Evolutionary conservation across 2,888 invertebrate species (phyloP).

Genomic region (Vanessa cardui): DNA sequence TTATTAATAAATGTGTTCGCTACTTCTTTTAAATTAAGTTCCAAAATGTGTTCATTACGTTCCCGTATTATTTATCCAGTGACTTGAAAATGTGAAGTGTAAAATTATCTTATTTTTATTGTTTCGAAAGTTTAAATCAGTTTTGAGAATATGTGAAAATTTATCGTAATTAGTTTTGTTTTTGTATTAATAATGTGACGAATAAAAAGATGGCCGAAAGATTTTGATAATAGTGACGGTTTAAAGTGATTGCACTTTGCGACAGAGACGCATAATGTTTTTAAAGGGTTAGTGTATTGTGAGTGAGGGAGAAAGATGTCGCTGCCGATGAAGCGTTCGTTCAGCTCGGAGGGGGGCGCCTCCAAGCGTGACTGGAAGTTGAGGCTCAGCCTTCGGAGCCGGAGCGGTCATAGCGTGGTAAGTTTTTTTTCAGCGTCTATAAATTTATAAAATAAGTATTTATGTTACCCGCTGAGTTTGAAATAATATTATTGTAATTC

Average conservation of each 20-base stretch:
- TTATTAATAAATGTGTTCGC: conserved; percentile 2
- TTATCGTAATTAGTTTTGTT: background rate
- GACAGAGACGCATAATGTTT: conserved; percentile 55
- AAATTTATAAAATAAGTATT: background rate
- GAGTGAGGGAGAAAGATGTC: conserved; percentile 55
- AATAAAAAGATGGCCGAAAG: conserved; percentile 10
- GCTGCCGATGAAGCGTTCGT: conserved; percentile 84
- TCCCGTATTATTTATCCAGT: conserved; percentile 1
- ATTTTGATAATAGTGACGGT: conserved; percentile 17
- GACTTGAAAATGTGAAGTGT: conserved; percentile 21
- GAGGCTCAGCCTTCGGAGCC: conserved; percentile 87
- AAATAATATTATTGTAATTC: no score
- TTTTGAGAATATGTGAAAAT: conserved; percentile 21
- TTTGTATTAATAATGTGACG: conserved; percentile 9
- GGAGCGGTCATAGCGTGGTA: conserved; percentile 84
- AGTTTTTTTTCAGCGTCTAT: conserved; percentile 47
- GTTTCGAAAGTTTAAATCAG: background rate
- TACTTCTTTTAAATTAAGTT: conserved; percentile 5
- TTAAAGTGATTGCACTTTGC: conserved; percentile 41
- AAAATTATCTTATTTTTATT: background rate
- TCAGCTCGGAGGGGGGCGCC: conserved; percentile 84
- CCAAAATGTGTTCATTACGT: conserved; percentile 14
- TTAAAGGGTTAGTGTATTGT: conserved; percentile 20
- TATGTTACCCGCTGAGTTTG: no score
- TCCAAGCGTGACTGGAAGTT: conserved; percentile 88